phyloP scores from a whole-genome alignment of 2,113 vertebrate genomes.

The Parotia lawesii region DNA sequence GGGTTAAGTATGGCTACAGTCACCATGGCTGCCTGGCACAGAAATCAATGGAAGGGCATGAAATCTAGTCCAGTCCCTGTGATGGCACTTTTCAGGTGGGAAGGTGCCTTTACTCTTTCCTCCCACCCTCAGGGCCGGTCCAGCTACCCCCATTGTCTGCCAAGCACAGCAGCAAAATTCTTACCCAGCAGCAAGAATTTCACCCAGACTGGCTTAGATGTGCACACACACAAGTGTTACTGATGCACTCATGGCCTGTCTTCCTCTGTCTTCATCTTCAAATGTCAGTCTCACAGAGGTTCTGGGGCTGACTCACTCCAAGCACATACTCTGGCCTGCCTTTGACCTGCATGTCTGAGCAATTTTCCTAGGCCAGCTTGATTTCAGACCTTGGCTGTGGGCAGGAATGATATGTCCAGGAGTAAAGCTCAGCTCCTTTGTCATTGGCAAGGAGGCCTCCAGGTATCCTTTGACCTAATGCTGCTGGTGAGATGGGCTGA shows the following conservation, averaged over 20 bases:
- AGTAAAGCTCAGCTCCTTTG: neutral
- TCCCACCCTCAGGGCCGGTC: neutral
- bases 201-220: neutral
- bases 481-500: neutral
- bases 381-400: neutral
- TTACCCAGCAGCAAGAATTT: neutral
- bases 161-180: neutral
- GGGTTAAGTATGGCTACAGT: neutral
- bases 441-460: neutral
- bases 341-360: neutral
- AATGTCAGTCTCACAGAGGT: neutral
- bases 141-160: neutral
- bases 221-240: neutral
- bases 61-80: neutral
- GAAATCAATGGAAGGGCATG: neutral
- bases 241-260: accelerated
- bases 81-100: neutral
- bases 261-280: neutral
- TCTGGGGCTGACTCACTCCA: neutral
- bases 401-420: accelerated
- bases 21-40: neutral
- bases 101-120: neutral
- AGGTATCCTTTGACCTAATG: neutral
- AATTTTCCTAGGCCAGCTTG: neutral
- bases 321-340: neutral